A percentile compares a stretch with the other conserved stretches of the same genome.
These are phyloP conservation scores for Cladopsammia gracilis DNA, from an alignment of 64 coral and sea anemone genomes.

Conservation along the genomic window DNA sequence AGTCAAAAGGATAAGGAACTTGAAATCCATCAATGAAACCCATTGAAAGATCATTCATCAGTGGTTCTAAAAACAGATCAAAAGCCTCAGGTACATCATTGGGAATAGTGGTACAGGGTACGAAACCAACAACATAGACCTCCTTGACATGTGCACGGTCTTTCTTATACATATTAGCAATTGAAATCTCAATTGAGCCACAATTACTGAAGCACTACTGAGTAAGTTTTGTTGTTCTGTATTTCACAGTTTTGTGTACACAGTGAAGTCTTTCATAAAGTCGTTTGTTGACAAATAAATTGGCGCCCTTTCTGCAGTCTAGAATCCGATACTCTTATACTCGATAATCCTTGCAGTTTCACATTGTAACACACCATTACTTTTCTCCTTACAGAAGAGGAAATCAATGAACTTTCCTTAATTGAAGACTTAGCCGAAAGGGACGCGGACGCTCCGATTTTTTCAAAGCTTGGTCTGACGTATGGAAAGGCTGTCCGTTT, in stretches of 20 bases:
- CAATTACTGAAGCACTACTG: constrained; percentile 7
- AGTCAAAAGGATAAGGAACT: constrained; percentile 1
- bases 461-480: constrained; percentile 20
- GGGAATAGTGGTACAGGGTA: constrained; percentile 37
- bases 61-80: constrained; percentile 73
- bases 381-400: constrained; percentile 2
- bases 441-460: constrained; percentile 70
- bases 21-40: constrained; percentile 62
- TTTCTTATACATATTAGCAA: constrained; percentile 72
- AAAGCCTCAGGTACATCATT: constrained; percentile 74
- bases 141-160: constrained; percentile 68
- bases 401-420: not conserved
- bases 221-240: too few species aligned
- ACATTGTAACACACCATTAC: not conserved
- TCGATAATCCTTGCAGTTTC: too few species aligned
- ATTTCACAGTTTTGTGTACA: too few species aligned
- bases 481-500: constrained; percentile 75
- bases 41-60: constrained; percentile 60
- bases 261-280: too few species aligned
- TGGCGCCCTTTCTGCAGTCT: not conserved
- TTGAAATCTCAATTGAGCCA: constrained; percentile 77
- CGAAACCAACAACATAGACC: constrained; percentile 75
- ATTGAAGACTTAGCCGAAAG: constrained; percentile 10
- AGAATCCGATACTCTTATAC: too few species aligned
- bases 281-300: not conserved